Base-by-base conservation (phyloP, 2,797 vertebrate genomes). In the Helostoma temminkii region DNA sequence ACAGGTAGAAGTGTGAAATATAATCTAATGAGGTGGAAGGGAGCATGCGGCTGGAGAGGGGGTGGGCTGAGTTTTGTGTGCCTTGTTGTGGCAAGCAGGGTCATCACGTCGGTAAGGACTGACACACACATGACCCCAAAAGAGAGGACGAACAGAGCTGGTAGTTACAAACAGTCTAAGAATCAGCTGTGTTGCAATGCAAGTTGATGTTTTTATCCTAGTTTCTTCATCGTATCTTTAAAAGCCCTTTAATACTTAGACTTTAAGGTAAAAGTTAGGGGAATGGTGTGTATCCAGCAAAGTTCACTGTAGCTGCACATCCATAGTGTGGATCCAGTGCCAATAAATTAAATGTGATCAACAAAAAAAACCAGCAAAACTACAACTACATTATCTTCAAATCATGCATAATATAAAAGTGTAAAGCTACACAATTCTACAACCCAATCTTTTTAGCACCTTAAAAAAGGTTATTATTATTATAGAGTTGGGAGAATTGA, bases 1-100 rank as follows among this genome's bases (percentile, higher is more conserved):
- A 72, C 59, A 70, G 80, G 77, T 75, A 65, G 62, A 89, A 69
- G 86, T 89, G 86, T 89, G 91, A 91, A 93, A 92, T 82, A 85
- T 81, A 87, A 93, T 87, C 86, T 85, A 76, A 83, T 70, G 64
- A 49, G 50, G 24, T 67, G 34, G 32, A 74, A 53, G 54, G 37
- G 22, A 67, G 50, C 30, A 64, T 66, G 46, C 42, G 24, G 66
- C 16, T 14, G 69, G 42, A 50, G 48, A 18, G 34, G 24, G 21
- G 50, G 32, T 39, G 61, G 34, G 59, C 2, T 32, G 60, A 11
- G 10, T 21, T 10, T 16, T 54, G 32, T 18, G 19, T 54, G 55
- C 34, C 62, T 59, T 46, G 59, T 54, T 26, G 21, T 0, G 5
- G 19, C 5, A 18, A 22, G 0, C 16, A 25, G 39, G 56, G 62